These are phyloP conservation scores for Drosophila arawakana DNA, from an alignment of 1,140 invertebrate species.

Conservation along the genomic window DNA sequence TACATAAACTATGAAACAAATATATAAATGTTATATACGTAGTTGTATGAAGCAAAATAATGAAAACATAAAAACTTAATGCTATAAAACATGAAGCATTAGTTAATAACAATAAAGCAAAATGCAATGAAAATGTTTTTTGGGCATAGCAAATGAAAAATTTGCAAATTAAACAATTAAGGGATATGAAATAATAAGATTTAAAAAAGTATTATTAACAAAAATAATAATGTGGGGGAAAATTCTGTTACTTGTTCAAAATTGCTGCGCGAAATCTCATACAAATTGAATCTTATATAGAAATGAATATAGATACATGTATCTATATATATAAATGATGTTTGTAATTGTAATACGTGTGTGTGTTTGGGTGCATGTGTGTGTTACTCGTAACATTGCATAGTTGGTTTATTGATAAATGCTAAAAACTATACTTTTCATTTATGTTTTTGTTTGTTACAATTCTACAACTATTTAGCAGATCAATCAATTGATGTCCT, in stretches of 20 bases:
- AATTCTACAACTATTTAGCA: slow-evolving; percentile 32
- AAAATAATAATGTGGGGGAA: slow-evolving; percentile 20
- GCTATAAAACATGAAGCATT: slow-evolving; percentile 27
- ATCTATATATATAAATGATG: slow-evolving; percentile 22
- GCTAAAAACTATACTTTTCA: slow-evolving; percentile 71
- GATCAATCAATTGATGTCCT: slow-evolving; percentile 64
- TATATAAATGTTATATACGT: slow-evolving; percentile 49
- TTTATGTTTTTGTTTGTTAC: slow-evolving; percentile 6
- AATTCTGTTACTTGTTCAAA: slow-evolving; percentile 64
- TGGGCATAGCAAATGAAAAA: slow-evolving; percentile 14
- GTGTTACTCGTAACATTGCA: slow-evolving; percentile 10
- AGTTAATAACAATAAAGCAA: slow-evolving; percentile 19
- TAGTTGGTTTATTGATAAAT: slow-evolving; percentile 51
- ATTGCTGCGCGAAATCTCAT: slow-evolving; percentile 76
- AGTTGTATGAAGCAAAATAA: slow-evolving; percentile 8
- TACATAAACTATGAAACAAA: slow-evolving; percentile 38
- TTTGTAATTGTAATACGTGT: slow-evolving; percentile 22
- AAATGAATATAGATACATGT: slow-evolving; percentile 43
- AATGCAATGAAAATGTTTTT: slow-evolving; percentile 24
- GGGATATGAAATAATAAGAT: slow-evolving; percentile 40
- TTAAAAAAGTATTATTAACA: slow-evolving; percentile 33
- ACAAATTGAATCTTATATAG: slow-evolving; percentile 73
- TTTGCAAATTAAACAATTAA: slow-evolving; percentile 30
- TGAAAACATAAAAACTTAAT: slow-evolving; percentile 33
- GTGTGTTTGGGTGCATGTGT: neutral